Base-by-base conservation (phyloP, 2,113 vertebrate genomes). In the Istiophorus platypterus region DNA sequence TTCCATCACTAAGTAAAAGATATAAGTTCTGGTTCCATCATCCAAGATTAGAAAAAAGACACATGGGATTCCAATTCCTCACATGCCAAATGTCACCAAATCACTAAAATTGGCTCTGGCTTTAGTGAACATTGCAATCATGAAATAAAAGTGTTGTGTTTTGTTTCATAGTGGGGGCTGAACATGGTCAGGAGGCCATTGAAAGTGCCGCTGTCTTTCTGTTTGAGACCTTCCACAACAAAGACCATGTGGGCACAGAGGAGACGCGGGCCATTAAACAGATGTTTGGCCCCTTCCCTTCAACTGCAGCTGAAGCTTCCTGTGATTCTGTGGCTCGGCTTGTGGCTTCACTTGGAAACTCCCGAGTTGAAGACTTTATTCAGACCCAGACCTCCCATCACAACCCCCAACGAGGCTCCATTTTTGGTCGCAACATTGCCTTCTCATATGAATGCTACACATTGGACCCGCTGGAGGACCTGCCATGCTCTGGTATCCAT, bases 231-330 rank as follows among this genome's bases (percentile, higher is more conserved):
- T 97, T 99, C 94, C 94, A 96, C 62, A 92, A 95, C 81, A 98
- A 96, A 81, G 95, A 98, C 64, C 96, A 88, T 72, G 96, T 99
- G 84, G 96, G 97, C 74, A 95, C 95, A 4, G 95, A 96, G 86
- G 97, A 99, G 87, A 98, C 96, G 45, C 95, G 97, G 62, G 93
- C 96, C 80, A 96, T 99, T 68, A 98, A 97, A 76, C 97, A 97
- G 85, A 97, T 98, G 97, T 99, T 99, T 82, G 98, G 98, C 29
- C 97, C 97, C 0, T 99, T 99, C 84, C 97, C 98, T 0, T 95
- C 96, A 0, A 96, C 97, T 12, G 96, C 96, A 82, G 97, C 97
- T 2, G 96, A 96, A 31, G 85, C 93, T 73, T 96, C 96, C 88
- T 97, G 96, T 82, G 78, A 92, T 77, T 95, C 96, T 41, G 95